Evolutionary conservation across 1,140 invertebrate species (phyloP).

Genomic region (Orchesella cincta): DNA sequence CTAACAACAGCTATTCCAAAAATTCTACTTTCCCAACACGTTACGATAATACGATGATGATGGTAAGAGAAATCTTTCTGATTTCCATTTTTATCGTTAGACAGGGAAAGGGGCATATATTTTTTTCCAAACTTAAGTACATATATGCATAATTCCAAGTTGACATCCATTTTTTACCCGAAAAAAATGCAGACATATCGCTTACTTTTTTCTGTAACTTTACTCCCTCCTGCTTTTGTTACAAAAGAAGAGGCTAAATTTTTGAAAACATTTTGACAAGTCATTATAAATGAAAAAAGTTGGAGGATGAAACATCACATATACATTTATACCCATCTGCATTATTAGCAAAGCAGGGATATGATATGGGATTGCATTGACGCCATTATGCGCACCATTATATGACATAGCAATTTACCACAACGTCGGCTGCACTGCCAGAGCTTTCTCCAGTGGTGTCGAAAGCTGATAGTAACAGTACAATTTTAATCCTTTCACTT

Average conservation of each 20-base stretch:
- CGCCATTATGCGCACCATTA: too few relatives aligned
- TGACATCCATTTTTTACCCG: too few relatives aligned
- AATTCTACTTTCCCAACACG: background rate
- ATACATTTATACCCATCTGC: background rate
- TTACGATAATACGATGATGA: background rate
- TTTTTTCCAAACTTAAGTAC: too few relatives aligned
- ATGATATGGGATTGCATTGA: too few relatives aligned
- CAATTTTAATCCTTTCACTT: conserved; percentile 29
- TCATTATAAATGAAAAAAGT: conserved; percentile 27
- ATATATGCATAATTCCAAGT: too few relatives aligned
- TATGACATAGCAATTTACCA: conserved; percentile 27
- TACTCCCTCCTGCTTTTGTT: too few relatives aligned
- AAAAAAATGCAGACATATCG: background rate
- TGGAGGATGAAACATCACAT: conserved; percentile 5
- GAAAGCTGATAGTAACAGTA: conserved; percentile 27
- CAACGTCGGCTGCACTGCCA: background rate
- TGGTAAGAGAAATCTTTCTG: background rate
- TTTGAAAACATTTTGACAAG: conserved; percentile 26
- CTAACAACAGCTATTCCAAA: background rate
- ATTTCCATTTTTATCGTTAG: background rate
- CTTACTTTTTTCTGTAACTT: background rate
- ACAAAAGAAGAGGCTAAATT: background rate
- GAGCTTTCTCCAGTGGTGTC: conserved; percentile 23
- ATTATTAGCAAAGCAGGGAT: too few relatives aligned
- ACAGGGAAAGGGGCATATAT: background rate